Evolutionary conservation across 92 coral and sea anemone genomes (phyloP), one percentile per base, ranked within the genome.

Genomic region (Metridium senile): DNA sequence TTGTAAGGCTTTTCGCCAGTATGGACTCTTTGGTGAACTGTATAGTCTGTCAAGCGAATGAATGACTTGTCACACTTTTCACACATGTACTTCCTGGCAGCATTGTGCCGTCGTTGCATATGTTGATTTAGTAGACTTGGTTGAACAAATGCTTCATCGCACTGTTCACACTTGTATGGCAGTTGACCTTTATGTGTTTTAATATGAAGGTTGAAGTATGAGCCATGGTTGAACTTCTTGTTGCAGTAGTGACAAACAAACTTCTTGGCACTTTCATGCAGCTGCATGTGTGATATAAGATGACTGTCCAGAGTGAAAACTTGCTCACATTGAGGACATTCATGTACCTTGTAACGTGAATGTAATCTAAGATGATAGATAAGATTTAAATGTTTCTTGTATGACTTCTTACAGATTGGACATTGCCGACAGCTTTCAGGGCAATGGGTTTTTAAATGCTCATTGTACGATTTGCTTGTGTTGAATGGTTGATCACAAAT

Each of bases 391-490:
- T 19, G 65, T 25, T 58, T 58, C 17, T 58, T 58, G 31, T 11
- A 58, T 26, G 28, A 1, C 65, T 58, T 58, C 65, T 58, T 58
- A 23, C 65, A 58, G 65, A 58, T 25, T 2, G 65, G 65, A 25
- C 65, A 58, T 23, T 26, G 1, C 2, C 25, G 8, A 2, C 29
- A 58, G 4, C 4, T 25, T 26, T 10, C 65, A 58, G 29, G 7
- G 65, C 65, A 58, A 18, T 58, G 65, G 6, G 65, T 58, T 13
- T 3, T 58, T 25, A 58, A 58, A 58, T 58, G 65, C 7, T 58
- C 65, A 58, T 58, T 58, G 65, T 58, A 58, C 25, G 31, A 58
- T 25, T 58, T 58, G 31, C 30, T 58, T 10, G 65, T 58, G 2
- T 28, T 58, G 25, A 58, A 58, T 3, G 3, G 21, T 21, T 6